Evolutionary conservation across 2,113 vertebrate species (phyloP).

Genomic region (Python bivittatus): DNA sequence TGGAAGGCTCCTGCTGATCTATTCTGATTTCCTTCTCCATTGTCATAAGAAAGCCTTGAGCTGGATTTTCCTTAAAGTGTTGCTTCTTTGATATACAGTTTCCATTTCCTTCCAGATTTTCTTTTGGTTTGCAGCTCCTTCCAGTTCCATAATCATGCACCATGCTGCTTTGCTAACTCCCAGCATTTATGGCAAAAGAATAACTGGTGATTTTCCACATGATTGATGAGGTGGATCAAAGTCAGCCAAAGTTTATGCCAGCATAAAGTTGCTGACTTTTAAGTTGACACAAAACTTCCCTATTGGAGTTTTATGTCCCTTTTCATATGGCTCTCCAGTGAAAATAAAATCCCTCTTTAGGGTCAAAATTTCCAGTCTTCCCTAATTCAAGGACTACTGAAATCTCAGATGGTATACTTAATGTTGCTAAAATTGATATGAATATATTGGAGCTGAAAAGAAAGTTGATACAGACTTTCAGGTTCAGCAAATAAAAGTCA

Average conservation of each 20-base stretch:
- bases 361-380: background rate
- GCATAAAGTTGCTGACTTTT: background rate
- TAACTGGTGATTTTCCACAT: no score
- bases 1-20: background rate
- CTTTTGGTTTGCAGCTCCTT: no score
- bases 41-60: background rate
- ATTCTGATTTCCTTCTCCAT: background rate
- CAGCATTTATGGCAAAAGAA: no score
- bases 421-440: background rate
- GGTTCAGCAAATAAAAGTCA: background rate
- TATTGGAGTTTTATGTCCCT: background rate
- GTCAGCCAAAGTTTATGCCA: background rate
- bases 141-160: no score
- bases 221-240: background rate
- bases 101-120: background rate
- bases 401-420: background rate
- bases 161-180: no score
- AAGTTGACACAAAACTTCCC: background rate
- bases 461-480: background rate
- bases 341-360: no score
- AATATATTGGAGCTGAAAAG: background rate
- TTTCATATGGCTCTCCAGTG: background rate
- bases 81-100: background rate
- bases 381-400: background rate
- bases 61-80: background rate